phyloP scores from a whole-genome alignment of 37 sponge, comb jelly and placozoan species.

The Petrosia ficiformis region DNA sequence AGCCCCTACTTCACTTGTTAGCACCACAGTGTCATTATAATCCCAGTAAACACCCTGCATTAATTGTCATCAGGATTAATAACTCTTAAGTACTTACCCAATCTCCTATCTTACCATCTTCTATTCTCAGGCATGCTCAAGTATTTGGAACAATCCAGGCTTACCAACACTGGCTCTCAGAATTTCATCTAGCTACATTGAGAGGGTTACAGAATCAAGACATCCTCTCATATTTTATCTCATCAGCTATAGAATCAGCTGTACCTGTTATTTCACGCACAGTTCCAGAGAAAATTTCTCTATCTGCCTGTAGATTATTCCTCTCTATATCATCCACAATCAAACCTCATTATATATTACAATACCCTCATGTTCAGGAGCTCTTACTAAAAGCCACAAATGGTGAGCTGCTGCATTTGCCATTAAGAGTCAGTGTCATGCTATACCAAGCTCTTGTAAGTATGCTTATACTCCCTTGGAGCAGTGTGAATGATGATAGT shows the following conservation, averaged over 20 bases:
- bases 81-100: background rate
- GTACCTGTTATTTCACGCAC: slow-evolving; percentile 37
- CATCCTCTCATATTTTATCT: slow-evolving; percentile 11
- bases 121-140: slow-evolving; percentile 80
- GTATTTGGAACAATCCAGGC: slow-evolving; percentile 65
- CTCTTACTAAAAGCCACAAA: slow-evolving; percentile 23
- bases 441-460: slow-evolving; percentile 40
- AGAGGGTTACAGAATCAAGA: slow-evolving; percentile 16
- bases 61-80: background rate
- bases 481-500: slow-evolving; percentile 29
- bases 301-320: slow-evolving; percentile 58
- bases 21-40: too few relatives aligned
- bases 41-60: too few relatives aligned
- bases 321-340: slow-evolving; percentile 56
- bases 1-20: too few relatives aligned
- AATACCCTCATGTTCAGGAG: slow-evolving; percentile 45
- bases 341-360: slow-evolving; percentile 25
- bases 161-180: slow-evolving; percentile 70
- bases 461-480: slow-evolving; percentile 76
- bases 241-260: slow-evolving; percentile 15
- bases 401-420: slow-evolving; percentile 35
- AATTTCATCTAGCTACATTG: slow-evolving; percentile 44
- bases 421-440: slow-evolving; percentile 37
- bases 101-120: background rate
- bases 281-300: slow-evolving; percentile 64